These are phyloP conservation scores for Lagodon rhomboides DNA, from an alignment of 2,797 vertebrate genomes.

Conservation along the genomic window DNA sequence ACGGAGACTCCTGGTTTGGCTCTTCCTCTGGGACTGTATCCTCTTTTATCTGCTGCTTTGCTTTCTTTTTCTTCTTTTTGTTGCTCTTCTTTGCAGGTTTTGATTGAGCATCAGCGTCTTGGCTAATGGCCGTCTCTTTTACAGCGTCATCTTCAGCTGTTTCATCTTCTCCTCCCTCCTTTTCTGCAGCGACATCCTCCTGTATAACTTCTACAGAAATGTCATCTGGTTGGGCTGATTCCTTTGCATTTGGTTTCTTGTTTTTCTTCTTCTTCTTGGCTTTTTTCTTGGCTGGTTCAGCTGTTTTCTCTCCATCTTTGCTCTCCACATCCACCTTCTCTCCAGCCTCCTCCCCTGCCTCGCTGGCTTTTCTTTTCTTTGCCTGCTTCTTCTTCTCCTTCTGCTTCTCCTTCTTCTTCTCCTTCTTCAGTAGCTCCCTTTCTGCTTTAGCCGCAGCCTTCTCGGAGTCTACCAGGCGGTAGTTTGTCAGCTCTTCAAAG, in stretches of 20 bases:
- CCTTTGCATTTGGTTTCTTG: slow-evolving; percentile 38
- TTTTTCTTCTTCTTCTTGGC: slow-evolving; percentile 72
- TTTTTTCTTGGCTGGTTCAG: slow-evolving; percentile 63
- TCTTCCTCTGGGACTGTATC: slow-evolving; percentile 12
- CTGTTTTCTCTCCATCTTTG: slow-evolving; percentile 29
- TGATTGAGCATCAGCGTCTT: slow-evolving; percentile 11
- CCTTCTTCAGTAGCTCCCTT: slow-evolving; percentile 45
- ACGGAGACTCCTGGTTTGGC: slow-evolving; percentile 14
- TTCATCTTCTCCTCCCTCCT: slow-evolving; percentile 30
- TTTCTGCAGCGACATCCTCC: slow-evolving; percentile 14
- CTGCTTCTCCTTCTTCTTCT: slow-evolving; percentile 44
- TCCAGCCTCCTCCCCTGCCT: slow-evolving; percentile 54
- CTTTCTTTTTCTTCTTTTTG: slow-evolving; percentile 65
- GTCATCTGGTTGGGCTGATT: slow-evolving; percentile 6
- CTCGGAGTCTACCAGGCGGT: slow-evolving; percentile 86
- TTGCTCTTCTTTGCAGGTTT: slow-evolving; percentile 59
- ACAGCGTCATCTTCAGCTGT: slow-evolving; percentile 18
- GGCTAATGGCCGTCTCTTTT: neutral
- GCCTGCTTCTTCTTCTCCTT: slow-evolving; percentile 70
- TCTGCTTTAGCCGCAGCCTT: slow-evolving; percentile 57
- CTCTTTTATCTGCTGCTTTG: slow-evolving; percentile 6
- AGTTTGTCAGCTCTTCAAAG: slow-evolving; percentile 94
- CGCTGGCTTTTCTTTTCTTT: slow-evolving; percentile 68
- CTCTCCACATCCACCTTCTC: slow-evolving; percentile 11
- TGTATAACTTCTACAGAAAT: slow-evolving; percentile 19